phyloP scores from a whole-genome alignment of 2,113 vertebrate species.

The Sterna hirundo region DNA sequence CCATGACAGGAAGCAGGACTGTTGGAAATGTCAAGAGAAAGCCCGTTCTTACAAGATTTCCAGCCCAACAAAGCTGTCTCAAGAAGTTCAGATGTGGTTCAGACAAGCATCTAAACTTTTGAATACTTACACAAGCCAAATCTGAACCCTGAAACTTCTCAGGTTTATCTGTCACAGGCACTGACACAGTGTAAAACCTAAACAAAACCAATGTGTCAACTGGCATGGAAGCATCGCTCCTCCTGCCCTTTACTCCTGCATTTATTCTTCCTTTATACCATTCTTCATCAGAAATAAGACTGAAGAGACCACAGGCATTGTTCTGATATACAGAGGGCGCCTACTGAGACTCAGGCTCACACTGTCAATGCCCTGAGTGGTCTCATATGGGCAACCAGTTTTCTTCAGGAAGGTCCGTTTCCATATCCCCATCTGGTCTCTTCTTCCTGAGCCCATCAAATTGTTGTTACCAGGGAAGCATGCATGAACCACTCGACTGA shows the following conservation, averaged over 20 bases:
- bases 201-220: neutral
- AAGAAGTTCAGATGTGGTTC: conserved; percentile 10
- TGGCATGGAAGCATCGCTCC: neutral
- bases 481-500: neutral
- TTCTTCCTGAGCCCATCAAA: neutral
- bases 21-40: conserved; percentile 31
- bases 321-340: neutral
- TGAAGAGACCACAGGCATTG: neutral
- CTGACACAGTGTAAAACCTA: neutral
- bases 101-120: conserved; percentile 19
- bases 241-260: neutral
- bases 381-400: neutral
- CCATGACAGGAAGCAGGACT: conserved; percentile 61
- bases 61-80: neutral
- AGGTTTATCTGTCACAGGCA: neutral
- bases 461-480: neutral
- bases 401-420: neutral
- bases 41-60: conserved; percentile 22
- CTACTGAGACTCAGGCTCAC: neutral
- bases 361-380: neutral
- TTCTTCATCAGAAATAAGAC: neutral
- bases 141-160: neutral
- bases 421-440: neutral
- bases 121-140: neutral
- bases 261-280: neutral